A percentile compares a stretch with the other conserved stretches of the same genome.
These are phyloP conservation scores for Amiota minor DNA, from an alignment of 2,888 invertebrate species.

Conservation along the genomic window DNA sequence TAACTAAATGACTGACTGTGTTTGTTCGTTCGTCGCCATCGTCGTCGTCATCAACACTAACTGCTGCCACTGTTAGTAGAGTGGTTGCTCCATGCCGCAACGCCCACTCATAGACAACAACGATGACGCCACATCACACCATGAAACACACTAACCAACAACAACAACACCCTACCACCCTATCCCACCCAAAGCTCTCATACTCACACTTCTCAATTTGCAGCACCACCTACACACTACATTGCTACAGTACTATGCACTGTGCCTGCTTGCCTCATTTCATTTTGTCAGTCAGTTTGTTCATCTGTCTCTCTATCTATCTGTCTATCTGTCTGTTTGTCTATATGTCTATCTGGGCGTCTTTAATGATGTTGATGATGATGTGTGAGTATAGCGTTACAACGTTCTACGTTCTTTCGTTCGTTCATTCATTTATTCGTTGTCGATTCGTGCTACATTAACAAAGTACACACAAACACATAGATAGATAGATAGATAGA, in stretches of 20 bases:
- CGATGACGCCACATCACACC: too few relatives aligned
- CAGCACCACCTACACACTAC: too few relatives aligned
- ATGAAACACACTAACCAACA: too few relatives aligned
- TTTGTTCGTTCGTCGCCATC: conserved; percentile 18
- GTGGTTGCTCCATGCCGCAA: background rate
- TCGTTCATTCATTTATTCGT: too few relatives aligned
- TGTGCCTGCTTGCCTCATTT: too few relatives aligned
- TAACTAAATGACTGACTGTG: background rate
- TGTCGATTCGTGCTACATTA: conserved; percentile 7
- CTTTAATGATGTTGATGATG: conserved; percentile 7
- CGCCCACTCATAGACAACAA: background rate
- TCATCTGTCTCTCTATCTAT: background rate
- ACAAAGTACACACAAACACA: conserved; percentile 21
- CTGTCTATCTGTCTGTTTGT: background rate
- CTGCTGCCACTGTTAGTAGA: background rate
- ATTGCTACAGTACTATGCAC: too few relatives aligned
- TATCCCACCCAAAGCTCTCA: too few relatives aligned
- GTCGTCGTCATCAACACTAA: conserved; percentile 36
- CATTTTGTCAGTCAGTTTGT: too few relatives aligned
- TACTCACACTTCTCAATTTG: too few relatives aligned
- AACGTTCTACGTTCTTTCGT: too few relatives aligned
- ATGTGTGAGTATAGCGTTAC: background rate
- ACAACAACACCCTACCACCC: too few relatives aligned
- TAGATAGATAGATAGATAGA: conserved; percentile 16
- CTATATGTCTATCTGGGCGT: background rate